These are phyloP conservation scores for Pangasius djambal DNA, from an alignment of 2,797 vertebrate genomes.

Conservation along the genomic window DNA sequence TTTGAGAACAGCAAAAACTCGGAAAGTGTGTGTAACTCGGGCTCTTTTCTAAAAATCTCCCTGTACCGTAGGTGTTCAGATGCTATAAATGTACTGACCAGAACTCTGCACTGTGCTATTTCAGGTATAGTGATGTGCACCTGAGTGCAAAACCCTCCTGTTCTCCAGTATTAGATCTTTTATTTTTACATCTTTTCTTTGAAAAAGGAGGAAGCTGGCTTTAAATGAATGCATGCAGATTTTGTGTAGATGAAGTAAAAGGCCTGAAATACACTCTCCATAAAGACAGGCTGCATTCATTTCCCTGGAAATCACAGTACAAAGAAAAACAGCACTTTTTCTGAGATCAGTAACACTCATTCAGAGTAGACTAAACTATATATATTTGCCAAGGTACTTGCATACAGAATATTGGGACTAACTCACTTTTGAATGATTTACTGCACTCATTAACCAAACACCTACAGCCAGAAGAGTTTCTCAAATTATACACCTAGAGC, in stretches of 20 bases:
- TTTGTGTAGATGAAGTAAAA: neutral
- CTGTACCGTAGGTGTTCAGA: neutral
- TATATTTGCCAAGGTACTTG: neutral
- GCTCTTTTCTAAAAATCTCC: neutral
- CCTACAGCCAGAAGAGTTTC: neutral
- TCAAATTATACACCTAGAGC: neutral
- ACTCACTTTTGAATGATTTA: conserved; percentile 5
- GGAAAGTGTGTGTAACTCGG: neutral
- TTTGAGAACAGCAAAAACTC: neutral
- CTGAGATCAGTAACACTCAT: neutral
- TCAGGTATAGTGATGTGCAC: neutral
- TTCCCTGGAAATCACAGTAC: neutral
- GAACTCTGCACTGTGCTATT: neutral
- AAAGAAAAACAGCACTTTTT: neutral
- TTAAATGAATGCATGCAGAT: neutral
- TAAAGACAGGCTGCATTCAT: neutral
- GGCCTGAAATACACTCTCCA: neutral
- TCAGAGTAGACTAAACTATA: neutral
- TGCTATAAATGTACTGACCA: conserved; percentile 17
- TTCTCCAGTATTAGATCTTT: neutral
- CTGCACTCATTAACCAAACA: conserved; percentile 11
- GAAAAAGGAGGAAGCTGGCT: neutral
- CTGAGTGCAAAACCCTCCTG: neutral
- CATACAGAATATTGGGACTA: neutral
- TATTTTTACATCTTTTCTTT: neutral